Evolutionary conservation across 2,797 vertebrate genomes (phyloP).

Genomic region (Salarias fasciatus): DNA sequence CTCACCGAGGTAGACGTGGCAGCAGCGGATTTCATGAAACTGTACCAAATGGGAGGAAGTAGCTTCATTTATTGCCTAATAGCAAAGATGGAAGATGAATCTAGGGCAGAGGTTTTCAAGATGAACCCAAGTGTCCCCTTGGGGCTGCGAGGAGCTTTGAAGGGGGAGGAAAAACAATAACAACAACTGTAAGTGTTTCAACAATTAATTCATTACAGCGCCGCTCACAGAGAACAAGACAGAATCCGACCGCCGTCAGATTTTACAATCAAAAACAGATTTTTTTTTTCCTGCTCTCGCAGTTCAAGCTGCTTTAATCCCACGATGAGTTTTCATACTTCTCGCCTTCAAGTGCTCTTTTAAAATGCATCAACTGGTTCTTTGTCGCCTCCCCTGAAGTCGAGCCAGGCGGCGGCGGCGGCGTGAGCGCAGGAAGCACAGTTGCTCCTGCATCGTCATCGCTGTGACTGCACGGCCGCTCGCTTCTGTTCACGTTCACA

Average conservation of each 20-base stretch:
- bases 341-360: constrained; percentile 31
- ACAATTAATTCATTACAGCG: constrained; percentile 15
- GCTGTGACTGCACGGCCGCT: constrained; percentile 42
- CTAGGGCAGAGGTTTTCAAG: constrained; percentile 54
- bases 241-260: background rate
- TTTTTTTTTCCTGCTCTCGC: background rate
- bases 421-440: constrained; percentile 36
- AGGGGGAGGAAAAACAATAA: constrained; percentile 17
- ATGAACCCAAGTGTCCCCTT: constrained; percentile 43
- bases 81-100: constrained; percentile 41
- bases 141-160: constrained; percentile 46
- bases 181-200: constrained; percentile 32
- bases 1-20: background rate
- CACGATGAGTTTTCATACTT: constrained; percentile 23
- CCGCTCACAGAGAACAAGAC: no score
- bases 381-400: constrained; percentile 38
- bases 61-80: constrained; percentile 11
- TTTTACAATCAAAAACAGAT: background rate
- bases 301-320: constrained; percentile 15
- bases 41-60: background rate
- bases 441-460: constrained; percentile 48
- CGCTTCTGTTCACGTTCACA: constrained; percentile 54
- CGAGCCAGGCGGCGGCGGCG: constrained; percentile 26
- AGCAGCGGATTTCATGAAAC: background rate
- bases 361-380: constrained; percentile 31